phyloP scores from a whole-genome alignment of 2,113 vertebrate species.

The Thunnus thynnus region DNA sequence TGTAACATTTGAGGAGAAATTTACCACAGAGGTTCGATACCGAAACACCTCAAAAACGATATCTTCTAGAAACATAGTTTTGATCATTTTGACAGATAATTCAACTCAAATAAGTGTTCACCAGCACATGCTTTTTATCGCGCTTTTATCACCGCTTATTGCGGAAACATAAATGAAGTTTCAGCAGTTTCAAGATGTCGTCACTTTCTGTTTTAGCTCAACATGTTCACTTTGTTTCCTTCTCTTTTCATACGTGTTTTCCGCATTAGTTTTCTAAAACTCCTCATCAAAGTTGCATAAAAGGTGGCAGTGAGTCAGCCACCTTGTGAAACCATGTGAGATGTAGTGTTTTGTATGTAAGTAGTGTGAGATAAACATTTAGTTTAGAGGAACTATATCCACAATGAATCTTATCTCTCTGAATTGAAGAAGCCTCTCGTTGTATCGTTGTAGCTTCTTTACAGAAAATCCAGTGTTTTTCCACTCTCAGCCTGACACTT shows the following conservation, averaged over 20 bases:
- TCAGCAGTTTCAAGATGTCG: neutral
- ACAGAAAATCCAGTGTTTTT: neutral
- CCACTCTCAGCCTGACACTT: neutral
- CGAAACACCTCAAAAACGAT: neutral
- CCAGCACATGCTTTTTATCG: too few relatives aligned
- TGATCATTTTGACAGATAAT: neutral
- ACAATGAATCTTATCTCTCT: too few relatives aligned
- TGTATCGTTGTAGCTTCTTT: neutral
- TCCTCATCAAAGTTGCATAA: too few relatives aligned
- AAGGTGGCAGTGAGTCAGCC: neutral
- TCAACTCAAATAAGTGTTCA: neutral
- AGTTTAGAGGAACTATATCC: too few relatives aligned
- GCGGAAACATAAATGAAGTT: constrained; percentile 13
- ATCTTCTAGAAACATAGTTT: neutral
- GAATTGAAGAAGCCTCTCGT: too few relatives aligned
- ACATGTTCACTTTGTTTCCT: neutral
- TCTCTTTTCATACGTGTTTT: too few relatives aligned
- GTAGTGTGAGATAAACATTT: neutral
- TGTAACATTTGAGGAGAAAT: too few relatives aligned
- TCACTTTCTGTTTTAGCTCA: neutral
- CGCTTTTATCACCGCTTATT: neutral
- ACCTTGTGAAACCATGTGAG: too few relatives aligned
- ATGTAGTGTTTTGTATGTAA: too few relatives aligned
- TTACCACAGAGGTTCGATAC: neutral
- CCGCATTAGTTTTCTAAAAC: too few relatives aligned